phyloP scores from a whole-genome alignment of 2,113 vertebrate species.

The Rhea americana region DNA sequence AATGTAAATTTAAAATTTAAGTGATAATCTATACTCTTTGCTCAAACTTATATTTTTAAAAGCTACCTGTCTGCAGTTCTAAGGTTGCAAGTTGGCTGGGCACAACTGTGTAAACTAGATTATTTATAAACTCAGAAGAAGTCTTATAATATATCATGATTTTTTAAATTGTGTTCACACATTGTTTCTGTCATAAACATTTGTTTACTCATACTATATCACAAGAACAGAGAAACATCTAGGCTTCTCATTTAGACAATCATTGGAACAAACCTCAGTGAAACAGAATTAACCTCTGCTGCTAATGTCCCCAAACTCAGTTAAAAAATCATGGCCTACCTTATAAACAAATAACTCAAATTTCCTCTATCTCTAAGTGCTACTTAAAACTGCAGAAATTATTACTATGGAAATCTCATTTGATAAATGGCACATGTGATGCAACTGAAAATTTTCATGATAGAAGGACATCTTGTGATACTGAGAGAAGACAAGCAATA shows the following conservation, averaged over 20 bases:
- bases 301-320: not conserved
- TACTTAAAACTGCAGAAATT: not conserved
- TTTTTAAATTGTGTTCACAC: not conserved
- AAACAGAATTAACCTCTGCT: not conserved
- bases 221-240: not conserved
- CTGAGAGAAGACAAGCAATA: not conserved
- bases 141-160: not conserved
- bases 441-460: not conserved
- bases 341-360: not conserved
- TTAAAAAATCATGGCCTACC: not conserved
- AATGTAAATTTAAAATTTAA: not conserved
- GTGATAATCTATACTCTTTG: not conserved
- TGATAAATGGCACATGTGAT: not conserved
- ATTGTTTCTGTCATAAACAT: not conserved
- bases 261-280: not conserved
- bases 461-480: not conserved
- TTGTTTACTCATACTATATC: not conserved
- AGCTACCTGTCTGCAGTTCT: not conserved
- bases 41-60: not conserved
- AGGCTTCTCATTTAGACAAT: not conserved
- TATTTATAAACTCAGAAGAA: not conserved
- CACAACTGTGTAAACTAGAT: not conserved
- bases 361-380: not conserved
- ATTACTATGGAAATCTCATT: not conserved
- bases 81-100: not conserved